These are phyloP conservation scores for Syritta pipiens DNA, from an alignment of 2,888 invertebrate species.

Conservation along the genomic window DNA sequence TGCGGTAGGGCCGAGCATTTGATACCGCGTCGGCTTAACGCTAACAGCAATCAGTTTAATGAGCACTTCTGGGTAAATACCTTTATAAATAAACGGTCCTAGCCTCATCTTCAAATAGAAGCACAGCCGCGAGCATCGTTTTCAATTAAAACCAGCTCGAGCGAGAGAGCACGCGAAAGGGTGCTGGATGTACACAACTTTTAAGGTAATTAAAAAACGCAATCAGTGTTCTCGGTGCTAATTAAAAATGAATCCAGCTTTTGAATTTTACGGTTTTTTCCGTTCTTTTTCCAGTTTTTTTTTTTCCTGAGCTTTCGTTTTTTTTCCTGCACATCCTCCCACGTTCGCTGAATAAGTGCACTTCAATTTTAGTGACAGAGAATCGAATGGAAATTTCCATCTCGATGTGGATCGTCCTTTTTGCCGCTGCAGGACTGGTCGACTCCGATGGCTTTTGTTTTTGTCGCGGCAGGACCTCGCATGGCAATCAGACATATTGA, in stretches of 20 bases:
- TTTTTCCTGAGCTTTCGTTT: not conserved
- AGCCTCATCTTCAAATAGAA: not conserved
- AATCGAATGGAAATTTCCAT: conserved; percentile 43
- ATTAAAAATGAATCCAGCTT: conserved; percentile 51
- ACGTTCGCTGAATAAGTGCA: conserved; percentile 41
- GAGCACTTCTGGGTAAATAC: conserved; percentile 41
- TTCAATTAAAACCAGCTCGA: conserved; percentile 33
- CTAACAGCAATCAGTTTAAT: conserved; percentile 57
- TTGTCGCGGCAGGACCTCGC: not conserved
- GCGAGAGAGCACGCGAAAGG: not conserved
- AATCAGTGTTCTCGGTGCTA: conserved; percentile 53
- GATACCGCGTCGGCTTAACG: not conserved
- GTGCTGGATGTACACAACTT: conserved; percentile 22
- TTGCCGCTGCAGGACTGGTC: conserved; percentile 1
- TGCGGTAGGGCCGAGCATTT: conserved; percentile 6
- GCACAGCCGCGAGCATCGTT: not conserved
- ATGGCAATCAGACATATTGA: conserved; percentile 35
- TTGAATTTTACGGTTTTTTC: conserved; percentile 17
- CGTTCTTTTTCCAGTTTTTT: not conserved
- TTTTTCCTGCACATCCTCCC: not conserved
- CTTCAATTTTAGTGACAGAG: conserved; percentile 53
- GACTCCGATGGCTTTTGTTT: not conserved
- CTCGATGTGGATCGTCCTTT: conserved; percentile 33
- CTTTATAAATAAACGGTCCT: conserved; percentile 20
- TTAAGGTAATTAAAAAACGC: conserved; percentile 67